Conservation (phyloP, 2,888 invertebrate species). For the Dicycla oo region DNA sequence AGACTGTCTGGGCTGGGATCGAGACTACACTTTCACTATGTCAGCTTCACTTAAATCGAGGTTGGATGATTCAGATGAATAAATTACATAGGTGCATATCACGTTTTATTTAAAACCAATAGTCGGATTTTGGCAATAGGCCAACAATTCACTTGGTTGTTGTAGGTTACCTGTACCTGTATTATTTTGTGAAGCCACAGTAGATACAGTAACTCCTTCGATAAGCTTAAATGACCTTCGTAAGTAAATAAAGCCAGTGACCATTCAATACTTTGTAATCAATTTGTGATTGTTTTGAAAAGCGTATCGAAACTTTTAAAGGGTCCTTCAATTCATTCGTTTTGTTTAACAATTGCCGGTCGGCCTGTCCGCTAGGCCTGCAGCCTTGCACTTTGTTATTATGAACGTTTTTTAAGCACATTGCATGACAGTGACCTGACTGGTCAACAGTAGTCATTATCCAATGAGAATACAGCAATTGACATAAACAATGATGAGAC, state of each 20-base stretch:
- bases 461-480: slow-evolving; percentile 81
- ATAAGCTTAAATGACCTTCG: slow-evolving; percentile 27
- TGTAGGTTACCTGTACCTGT: neutral
- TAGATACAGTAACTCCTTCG: neutral
- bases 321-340: slow-evolving; percentile 59
- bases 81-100: neutral
- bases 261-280: slow-evolving; percentile 38
- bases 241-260: slow-evolving; percentile 9
- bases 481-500: slow-evolving; percentile 82
- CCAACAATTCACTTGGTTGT: slow-evolving; percentile 17
- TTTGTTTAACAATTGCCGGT: slow-evolving; percentile 31
- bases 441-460: slow-evolving; percentile 75
- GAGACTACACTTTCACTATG: neutral
- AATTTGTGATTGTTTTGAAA: slow-evolving; percentile 45
- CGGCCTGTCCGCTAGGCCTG: slow-evolving; percentile 36
- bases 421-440: slow-evolving; percentile 72
- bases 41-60: neutral
- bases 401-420: slow-evolving; percentile 76
- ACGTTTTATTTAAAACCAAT: slow-evolving; percentile 20
- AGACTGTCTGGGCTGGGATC: slow-evolving; percentile 4
- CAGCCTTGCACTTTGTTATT: slow-evolving; percentile 79
- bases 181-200: slow-evolving; percentile 7
- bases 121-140: slow-evolving; percentile 29
- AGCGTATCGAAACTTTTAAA: slow-evolving; percentile 56
- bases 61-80: neutral